Conservation (phyloP, 1,140 invertebrate species). For the Drosophila mauritiana region DNA sequence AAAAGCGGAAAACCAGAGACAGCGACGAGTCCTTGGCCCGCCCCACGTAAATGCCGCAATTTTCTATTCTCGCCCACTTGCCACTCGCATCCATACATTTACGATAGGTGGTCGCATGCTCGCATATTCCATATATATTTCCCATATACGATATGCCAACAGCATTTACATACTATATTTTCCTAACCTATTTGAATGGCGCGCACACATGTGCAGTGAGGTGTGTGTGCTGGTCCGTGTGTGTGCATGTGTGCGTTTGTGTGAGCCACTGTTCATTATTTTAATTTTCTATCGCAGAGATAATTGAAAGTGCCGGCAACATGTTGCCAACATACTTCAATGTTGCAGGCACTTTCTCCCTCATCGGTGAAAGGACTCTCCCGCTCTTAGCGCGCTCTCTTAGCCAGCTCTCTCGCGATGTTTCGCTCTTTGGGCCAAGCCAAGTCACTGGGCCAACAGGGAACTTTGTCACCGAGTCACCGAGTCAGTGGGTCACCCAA, state of each 20-base stretch:
- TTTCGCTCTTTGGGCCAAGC: neutral
- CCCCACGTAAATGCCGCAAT: conserved; percentile 58
- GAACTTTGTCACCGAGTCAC: conserved; percentile 76
- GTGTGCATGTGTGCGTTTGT: conserved; percentile 4
- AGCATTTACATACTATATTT: conserved; percentile 64
- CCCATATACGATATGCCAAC: conserved; percentile 16
- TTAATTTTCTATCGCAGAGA: conserved; percentile 70
- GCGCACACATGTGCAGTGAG: conserved; percentile 35
- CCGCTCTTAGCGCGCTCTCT: conserved; percentile 5
- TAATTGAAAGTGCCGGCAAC: conserved; percentile 67
- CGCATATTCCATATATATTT: conserved; percentile 12
- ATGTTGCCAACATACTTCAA: conserved; percentile 35
- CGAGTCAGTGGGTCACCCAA: conserved; percentile 62
- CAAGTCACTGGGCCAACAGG: conserved; percentile 60
- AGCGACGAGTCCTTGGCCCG: conserved; percentile 45
- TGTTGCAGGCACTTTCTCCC: conserved; percentile 32
- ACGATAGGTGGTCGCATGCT: conserved; percentile 26
- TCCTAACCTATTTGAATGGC: conserved; percentile 45
- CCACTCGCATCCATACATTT: conserved; percentile 36
- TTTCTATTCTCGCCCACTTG: conserved; percentile 41
- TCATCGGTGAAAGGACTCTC: neutral
- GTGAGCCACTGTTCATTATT: conserved; percentile 69
- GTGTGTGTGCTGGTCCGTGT: conserved; percentile 15
- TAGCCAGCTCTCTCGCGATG: neutral
- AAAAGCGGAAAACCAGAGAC: conserved; percentile 23